Evolutionary conservation across 1,140 invertebrate genomes (phyloP).

Genomic region (Drosophila melanica): DNA sequence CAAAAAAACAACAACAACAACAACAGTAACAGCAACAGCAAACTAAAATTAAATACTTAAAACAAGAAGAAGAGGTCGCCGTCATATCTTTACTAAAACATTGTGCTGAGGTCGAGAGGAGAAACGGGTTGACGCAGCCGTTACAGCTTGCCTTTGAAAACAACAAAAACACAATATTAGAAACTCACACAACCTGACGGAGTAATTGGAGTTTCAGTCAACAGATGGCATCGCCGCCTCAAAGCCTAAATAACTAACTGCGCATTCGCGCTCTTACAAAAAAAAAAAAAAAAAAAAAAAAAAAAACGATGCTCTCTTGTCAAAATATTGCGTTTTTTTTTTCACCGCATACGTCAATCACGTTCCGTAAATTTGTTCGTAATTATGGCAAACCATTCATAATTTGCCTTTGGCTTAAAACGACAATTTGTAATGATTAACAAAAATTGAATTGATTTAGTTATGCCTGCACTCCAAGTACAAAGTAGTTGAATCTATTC

Average conservation of each 20-base stretch:
- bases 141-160: conserved; percentile 24
- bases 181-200: conserved; percentile 8
- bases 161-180: not conserved
- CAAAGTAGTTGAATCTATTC: not conserved
- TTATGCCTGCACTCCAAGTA: not conserved
- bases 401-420: conserved; percentile 17
- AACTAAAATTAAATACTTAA: conserved; percentile 22
- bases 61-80: conserved; percentile 51
- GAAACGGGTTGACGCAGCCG: conserved; percentile 27
- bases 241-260: conserved; percentile 18
- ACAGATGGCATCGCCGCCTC: not conserved
- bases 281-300: too few relatives aligned
- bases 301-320: conserved; percentile 31
- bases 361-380: conserved; percentile 55
- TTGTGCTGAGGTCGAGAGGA: conserved; percentile 31
- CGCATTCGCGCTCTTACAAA: conserved; percentile 7
- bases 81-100: conserved; percentile 51
- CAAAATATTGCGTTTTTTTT: conserved; percentile 28
- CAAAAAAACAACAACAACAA: conserved; percentile 10
- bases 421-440: conserved; percentile 23
- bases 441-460: conserved; percentile 22
- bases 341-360: conserved; percentile 48
- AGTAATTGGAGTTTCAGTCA: conserved; percentile 37
- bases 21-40: conserved; percentile 1
- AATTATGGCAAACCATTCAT: conserved; percentile 45